phyloP scores from a whole-genome alignment of 1,140 invertebrate species.

The Tetramorium alpestre region DNA sequence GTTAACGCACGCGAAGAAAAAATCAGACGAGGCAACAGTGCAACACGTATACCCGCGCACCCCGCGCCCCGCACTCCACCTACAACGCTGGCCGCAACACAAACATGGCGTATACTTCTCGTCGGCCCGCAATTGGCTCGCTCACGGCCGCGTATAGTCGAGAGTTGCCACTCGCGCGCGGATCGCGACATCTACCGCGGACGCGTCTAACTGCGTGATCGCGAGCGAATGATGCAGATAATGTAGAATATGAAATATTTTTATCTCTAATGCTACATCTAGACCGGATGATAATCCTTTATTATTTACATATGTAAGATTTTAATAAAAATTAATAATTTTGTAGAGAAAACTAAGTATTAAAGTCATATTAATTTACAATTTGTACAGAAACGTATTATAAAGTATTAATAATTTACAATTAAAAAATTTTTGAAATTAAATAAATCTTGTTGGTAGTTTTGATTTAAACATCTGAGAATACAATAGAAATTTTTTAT shows the following conservation, averaged over 20 bases:
- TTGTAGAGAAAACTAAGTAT: not conserved
- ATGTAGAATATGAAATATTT: too few species aligned
- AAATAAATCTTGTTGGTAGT: not conserved
- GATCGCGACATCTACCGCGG: not conserved
- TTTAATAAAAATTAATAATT: not conserved
- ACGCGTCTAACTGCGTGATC: not conserved
- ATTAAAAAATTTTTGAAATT: not conserved
- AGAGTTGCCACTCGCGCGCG: too few species aligned
- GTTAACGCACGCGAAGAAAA: conserved; percentile 57
- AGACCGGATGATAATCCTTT: too few species aligned
- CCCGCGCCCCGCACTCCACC: conserved; percentile 56
- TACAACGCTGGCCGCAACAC: conserved; percentile 49
- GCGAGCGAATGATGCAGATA: not conserved
- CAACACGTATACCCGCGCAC: conserved; percentile 54
- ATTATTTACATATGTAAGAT: not conserved
- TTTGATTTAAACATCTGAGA: not conserved
- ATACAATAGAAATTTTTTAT: not conserved
- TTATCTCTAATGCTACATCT: too few species aligned
- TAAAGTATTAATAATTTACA: too few species aligned
- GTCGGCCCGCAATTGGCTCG: too few species aligned
- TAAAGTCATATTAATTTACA: not conserved
- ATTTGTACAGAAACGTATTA: too few species aligned
- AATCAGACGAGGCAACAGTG: conserved; percentile 64
- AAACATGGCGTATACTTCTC: conserved; percentile 64
- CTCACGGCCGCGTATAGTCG: too few species aligned